phyloP scores from a whole-genome alignment of 2,797 vertebrate species.

The Hydrophis major region DNA sequence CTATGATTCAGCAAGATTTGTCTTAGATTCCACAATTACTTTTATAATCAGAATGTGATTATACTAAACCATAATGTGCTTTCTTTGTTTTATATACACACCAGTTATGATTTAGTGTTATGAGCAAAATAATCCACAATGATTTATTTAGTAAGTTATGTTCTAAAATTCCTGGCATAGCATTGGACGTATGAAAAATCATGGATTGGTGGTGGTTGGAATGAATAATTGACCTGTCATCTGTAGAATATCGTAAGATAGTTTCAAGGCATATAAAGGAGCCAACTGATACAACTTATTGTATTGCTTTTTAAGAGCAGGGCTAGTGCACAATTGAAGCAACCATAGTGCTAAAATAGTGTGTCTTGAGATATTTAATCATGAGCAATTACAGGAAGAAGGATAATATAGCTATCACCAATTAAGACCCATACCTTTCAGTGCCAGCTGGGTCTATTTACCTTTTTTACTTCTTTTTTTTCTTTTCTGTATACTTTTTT shows the following conservation, averaged over 20 bases:
- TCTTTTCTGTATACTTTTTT: not conserved
- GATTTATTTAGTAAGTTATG: not conserved
- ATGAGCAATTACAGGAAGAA: not conserved
- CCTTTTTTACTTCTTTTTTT: not conserved
- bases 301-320: not conserved
- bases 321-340: not conserved
- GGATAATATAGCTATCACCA: slow-evolving; percentile 1
- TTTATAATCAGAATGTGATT: not conserved
- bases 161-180: not conserved
- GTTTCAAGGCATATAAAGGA: too few species aligned
- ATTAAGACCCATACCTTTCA: slow-evolving; percentile 32
- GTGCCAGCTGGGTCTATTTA: slow-evolving; percentile 20
- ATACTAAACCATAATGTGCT: not conserved
- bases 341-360: not conserved
- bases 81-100: not conserved
- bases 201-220: not conserved
- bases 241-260: not conserved
- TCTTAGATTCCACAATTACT: not conserved
- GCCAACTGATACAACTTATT: not conserved
- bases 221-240: not conserved
- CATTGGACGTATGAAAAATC: not conserved
- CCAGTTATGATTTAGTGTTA: not conserved
- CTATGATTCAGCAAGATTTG: not conserved
- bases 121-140: not conserved
- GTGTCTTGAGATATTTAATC: not conserved